Base-by-base conservation (phyloP, 2,888 invertebrate species). In the Hemicrepidius hirtus region DNA sequence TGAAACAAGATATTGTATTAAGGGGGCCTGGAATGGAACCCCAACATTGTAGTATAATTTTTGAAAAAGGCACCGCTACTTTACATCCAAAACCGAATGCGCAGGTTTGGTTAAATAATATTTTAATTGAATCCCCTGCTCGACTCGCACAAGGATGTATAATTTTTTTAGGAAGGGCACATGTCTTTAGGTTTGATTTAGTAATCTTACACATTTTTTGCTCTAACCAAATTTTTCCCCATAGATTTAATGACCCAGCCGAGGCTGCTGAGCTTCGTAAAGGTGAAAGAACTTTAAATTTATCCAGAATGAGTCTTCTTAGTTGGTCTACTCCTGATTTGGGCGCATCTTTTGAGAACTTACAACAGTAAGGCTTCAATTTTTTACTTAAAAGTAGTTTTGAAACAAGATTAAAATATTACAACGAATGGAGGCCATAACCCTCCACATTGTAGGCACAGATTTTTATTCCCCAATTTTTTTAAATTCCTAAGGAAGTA, bases 221-320 rank as follows among this genome's bases (percentile, higher is more conserved):
- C n/a, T n/a, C n/a, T n/a, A n/a, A n/a, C n/a, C n/a, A n/a, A n/a
- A n/a, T n/a, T n/a, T n/a, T n/a, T n/a, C n/a, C n/a, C n/a, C n/a
- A n/a, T n/a, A 93, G 96, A 44, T 96, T 95, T 86, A 96, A 96
- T 87, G 95, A 96, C 88, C 96, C 96, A 10, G 94, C 92, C 0
- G 96, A 96, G 84, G 96, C 95, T 1, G 96, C 95, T 40, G 94
- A 94, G 85, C 87, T 96, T 76, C 89, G 95, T 24, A 94, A 92
- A 83, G 92, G 92, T 73, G 89, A 89, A 73, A 91, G 92, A 18
- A 92, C 92, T 63, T 89, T 90, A 80, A 95, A 94, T 87, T 90
- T 96, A 78, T 95, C 95, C 13, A 89, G 96, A 1, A 88, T 95
- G 64, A 95, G 95, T 18, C 88, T 96, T 76, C 89, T 95, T 53